A percentile compares a stretch with the other conserved stretches of the same genome.
Evolutionary conservation across 2,888 invertebrate species (phyloP).

Genomic region (Clunio marinus): DNA sequence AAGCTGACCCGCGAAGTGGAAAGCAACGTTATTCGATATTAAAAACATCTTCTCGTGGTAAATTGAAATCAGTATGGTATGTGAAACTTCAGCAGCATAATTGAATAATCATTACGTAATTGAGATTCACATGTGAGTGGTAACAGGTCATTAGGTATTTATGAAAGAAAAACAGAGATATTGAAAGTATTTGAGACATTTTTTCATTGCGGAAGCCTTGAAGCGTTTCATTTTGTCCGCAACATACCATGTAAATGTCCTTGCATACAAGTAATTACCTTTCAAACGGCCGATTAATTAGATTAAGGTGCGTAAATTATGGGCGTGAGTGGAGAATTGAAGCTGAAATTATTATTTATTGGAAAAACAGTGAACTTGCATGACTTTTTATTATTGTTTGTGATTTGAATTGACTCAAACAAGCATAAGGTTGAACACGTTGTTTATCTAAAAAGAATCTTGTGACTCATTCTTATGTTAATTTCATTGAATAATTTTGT

Average conservation of each 20-base stretch:
- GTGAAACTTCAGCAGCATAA: not conserved
- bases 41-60: too few relatives aligned
- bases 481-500: too few relatives aligned
- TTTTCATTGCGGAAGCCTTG: not conserved
- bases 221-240: not conserved
- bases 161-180: too few relatives aligned
- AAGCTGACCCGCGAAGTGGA: too few relatives aligned
- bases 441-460: conserved; percentile 4
- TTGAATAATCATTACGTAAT: not conserved
- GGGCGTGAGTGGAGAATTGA: not conserved
- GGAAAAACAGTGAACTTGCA: too few relatives aligned
- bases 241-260: not conserved
- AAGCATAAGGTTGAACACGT: too few relatives aligned
- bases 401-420: too few relatives aligned
- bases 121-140: not conserved
- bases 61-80: too few relatives aligned
- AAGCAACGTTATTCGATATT: too few relatives aligned
- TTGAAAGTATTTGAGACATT: not conserved
- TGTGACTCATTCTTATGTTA: not conserved
- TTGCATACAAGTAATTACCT: not conserved
- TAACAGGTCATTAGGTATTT: not conserved
- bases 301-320: not conserved
- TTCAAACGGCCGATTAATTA: not conserved
- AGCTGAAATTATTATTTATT: not conserved
- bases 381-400: too few relatives aligned